Base-by-base conservation (phyloP, 2,888 invertebrate genomes). In the Sesia bembeciformis region DNA sequence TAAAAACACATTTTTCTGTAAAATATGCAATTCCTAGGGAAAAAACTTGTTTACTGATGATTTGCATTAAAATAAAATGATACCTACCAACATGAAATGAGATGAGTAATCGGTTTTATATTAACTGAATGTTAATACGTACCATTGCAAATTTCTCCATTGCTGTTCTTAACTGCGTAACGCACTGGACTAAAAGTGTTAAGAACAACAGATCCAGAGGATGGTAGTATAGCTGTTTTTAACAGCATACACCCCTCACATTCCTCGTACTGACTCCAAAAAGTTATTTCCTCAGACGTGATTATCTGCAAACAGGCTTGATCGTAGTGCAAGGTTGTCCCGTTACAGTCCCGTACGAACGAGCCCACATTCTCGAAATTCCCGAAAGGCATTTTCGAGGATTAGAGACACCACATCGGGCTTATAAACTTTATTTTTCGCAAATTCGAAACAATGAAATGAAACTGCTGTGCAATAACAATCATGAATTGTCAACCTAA, bases 221-320 rank as follows among this genome's bases (percentile, higher is more conserved):
- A 58, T 3, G 64, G 56, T 41, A 81, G 60, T 4, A 62, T 65
- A 3, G 65, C 64, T 4, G 71, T 81, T 41, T 76, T 63, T 66
- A 75, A 61, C 55, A 86, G 63, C 50, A 59, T 65, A 60, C 88
- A 88, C 43, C 82, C 81, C 58, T 90, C 81, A 55, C 90, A 90
- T 62, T 87, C 90, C 42, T 79, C 80, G 62, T 84, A 86, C 62
- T 90, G 89, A 60, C 82, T 86, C 81, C 74, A 82, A 64, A 90
- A 83, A 52, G 59, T 70, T 41, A 90, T 67, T 57, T 67, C 59
- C 57, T 74, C 67, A 0, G 74, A 65, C 5, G 84, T 74, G 46
- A 75, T 60, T 53, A 90, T 74, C 70, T 82, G 76, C 68, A 90
- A 77, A 72, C 90, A 90, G 54, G 90, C 88, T 67, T 89, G 76